Percentiles rank a stretch among this genome's conserved stretches.
Evolutionary conservation across 1,140 invertebrate genomes (phyloP).

Genomic region (silkworm (Bombyx mori)): DNA sequence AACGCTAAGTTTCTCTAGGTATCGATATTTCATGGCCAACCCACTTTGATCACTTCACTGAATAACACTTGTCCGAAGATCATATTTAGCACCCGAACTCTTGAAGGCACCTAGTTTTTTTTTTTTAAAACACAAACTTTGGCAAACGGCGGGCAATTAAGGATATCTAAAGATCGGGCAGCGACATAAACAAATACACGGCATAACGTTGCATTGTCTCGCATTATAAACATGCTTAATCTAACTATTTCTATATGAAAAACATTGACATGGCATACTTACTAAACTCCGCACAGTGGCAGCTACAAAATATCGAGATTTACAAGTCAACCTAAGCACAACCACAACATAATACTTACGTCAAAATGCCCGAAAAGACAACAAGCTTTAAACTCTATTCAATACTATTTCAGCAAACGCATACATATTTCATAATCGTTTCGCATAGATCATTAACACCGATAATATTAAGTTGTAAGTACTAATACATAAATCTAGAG

Average conservation of each 20-base stretch:
- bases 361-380: constrained; percentile 12
- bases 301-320: constrained; percentile 2
- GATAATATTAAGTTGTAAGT: no score
- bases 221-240: constrained; percentile 15
- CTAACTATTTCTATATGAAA: constrained; percentile 5
- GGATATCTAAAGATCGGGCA: constrained; percentile 4
- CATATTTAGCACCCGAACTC: constrained; percentile 11
- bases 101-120: no score
- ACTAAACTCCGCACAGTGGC: constrained; percentile 5
- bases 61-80: constrained; percentile 39
- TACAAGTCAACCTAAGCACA: neutral
- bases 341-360: constrained; percentile 1
- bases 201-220: constrained; percentile 19
- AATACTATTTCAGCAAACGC: no score
- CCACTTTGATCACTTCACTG: constrained; percentile 56
- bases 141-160: constrained; percentile 7
- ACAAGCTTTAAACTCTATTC: constrained; percentile 13
- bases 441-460: no score
- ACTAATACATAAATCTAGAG: no score
- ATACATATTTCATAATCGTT: no score
- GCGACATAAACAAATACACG: constrained; percentile 12
- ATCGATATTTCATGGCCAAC: constrained; percentile 64
- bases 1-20: constrained; percentile 43
- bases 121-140: no score
- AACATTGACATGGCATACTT: constrained; percentile 17